phyloP scores from a whole-genome alignment of 2,113 vertebrate species.

The Tinamus guttatus region DNA sequence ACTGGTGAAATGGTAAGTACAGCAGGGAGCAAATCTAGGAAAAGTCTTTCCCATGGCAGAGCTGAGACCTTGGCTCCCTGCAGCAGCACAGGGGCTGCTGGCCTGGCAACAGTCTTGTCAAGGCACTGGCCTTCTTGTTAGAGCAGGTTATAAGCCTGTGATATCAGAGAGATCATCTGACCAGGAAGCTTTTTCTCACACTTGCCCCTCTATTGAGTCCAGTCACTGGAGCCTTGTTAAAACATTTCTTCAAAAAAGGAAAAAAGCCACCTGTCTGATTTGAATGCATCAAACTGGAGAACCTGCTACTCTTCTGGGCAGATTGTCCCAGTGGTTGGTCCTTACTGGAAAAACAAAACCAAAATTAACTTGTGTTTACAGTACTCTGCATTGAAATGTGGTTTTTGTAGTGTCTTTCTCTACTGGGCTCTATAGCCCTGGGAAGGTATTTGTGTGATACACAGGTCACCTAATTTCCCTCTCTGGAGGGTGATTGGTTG shows the following conservation, averaged over 20 bases:
- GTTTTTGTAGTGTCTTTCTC: background rate
- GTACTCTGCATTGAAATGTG: background rate
- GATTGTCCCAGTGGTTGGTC: background rate
- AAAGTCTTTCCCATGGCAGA: background rate
- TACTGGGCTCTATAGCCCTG: background rate
- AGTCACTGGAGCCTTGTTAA: background rate
- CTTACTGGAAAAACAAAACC: too few relatives aligned
- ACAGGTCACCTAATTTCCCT: background rate
- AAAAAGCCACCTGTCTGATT: background rate
- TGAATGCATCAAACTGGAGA: background rate
- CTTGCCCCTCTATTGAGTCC: background rate
- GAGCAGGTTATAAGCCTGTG: background rate
- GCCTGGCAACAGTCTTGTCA: background rate
- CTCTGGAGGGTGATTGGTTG: fast-evolving
- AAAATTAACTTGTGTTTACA: background rate
- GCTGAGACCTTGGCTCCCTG: background rate
- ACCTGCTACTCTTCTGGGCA: background rate
- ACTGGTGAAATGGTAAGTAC: background rate
- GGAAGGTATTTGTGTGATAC: background rate
- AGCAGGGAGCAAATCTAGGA: background rate
- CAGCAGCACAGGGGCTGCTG: background rate
- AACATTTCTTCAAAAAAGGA: background rate
- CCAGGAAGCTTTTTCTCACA: background rate
- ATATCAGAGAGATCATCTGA: background rate
- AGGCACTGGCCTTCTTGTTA: background rate